phyloP scores from a whole-genome alignment of 2,888 invertebrate species.

The Chelonus formosanus region DNA sequence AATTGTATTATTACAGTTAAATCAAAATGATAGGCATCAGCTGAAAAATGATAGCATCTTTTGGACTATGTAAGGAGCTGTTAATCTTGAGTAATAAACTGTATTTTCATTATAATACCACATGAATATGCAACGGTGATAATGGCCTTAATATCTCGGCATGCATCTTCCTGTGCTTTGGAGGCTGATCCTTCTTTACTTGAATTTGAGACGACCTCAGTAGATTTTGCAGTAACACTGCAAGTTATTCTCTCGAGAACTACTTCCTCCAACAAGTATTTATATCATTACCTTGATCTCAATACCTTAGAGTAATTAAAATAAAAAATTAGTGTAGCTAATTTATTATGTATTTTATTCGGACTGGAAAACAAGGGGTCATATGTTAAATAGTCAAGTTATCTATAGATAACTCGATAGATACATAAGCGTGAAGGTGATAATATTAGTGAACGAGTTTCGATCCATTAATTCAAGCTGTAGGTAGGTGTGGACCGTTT shows the following conservation, averaged over 20 bases:
- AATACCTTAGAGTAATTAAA: no score
- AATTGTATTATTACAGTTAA: background rate
- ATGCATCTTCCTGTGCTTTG: constrained; percentile 65
- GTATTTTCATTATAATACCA: constrained; percentile 66
- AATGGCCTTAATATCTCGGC: constrained; percentile 65
- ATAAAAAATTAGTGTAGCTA: no score
- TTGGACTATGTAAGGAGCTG: constrained; percentile 61
- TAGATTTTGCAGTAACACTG: constrained; percentile 42
- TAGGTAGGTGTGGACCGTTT: constrained; percentile 38
- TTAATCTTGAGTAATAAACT: constrained; percentile 66
- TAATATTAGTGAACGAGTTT: constrained; percentile 26
- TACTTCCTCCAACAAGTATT: constrained; percentile 10
- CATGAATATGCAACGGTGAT: constrained; percentile 66
- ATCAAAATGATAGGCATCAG: constrained; percentile 13
- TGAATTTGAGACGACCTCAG: constrained; percentile 61
- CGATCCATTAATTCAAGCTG: constrained; percentile 28
- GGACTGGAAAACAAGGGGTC: no score
- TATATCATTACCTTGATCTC: constrained; percentile 1
- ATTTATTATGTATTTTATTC: no score
- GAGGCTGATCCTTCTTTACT: constrained; percentile 61
- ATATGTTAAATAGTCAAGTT: no score
- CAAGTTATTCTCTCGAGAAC: constrained; percentile 19
- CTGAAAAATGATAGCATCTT: constrained; percentile 50
- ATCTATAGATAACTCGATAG: no score
- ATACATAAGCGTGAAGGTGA: constrained; percentile 9